These are phyloP conservation scores for Rhagoletis pomonella DNA, from an alignment of 1,140 invertebrate species.

Conservation along the genomic window DNA sequence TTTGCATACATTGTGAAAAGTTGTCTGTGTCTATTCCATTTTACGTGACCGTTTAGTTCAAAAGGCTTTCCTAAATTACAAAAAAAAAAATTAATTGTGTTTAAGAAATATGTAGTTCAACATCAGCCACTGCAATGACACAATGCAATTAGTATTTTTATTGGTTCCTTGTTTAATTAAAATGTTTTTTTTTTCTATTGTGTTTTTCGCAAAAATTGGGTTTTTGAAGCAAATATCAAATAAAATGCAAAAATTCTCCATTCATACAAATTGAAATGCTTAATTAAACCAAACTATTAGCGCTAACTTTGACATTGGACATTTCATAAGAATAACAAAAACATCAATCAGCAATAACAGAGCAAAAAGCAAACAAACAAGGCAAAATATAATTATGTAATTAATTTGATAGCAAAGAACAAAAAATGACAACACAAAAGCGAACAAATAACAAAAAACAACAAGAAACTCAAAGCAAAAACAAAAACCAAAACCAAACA, in stretches of 20 bases:
- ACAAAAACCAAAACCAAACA: conserved; percentile 58
- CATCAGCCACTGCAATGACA: too few species aligned
- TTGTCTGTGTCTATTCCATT: too few species aligned
- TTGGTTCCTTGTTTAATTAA: background rate
- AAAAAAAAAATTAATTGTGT: too few species aligned
- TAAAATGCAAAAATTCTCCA: background rate
- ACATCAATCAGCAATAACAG: background rate
- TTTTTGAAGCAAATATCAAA: background rate
- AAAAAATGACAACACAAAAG: conserved; percentile 61
- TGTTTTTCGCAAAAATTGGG: background rate
- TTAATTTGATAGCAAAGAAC: conserved; percentile 19
- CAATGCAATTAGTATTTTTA: too few species aligned
- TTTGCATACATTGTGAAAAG: too few species aligned
- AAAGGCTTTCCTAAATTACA: too few species aligned
- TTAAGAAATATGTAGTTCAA: too few species aligned
- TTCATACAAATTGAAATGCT: background rate
- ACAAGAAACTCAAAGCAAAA: conserved; percentile 55
- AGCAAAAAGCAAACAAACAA: background rate
- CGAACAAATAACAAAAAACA: conserved; percentile 55
- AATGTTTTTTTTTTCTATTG: background rate
- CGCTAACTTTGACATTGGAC: background rate
- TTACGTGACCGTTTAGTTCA: too few species aligned
- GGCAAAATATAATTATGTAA: background rate
- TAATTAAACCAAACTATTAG: background rate
- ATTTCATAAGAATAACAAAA: background rate